Percentiles rank a stretch among this genome's conserved stretches.
phyloP scores from a whole-genome alignment of 2,888 invertebrate species.

The Catocala fraxini region DNA sequence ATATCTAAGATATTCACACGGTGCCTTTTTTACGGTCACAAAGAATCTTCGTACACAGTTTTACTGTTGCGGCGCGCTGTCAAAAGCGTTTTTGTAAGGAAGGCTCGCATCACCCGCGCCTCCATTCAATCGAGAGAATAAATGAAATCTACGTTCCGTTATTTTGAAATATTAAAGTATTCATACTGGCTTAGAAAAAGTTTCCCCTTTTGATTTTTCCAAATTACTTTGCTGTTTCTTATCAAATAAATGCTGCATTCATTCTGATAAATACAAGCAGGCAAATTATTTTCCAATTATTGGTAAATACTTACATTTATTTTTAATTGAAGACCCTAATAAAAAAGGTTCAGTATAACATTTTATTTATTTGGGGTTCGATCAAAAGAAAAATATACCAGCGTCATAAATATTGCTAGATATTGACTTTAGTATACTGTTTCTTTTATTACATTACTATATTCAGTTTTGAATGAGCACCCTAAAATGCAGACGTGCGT shows the following conservation, averaged over 20 bases:
- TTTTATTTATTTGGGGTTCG: too few species aligned
- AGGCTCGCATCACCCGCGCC: constrained; percentile 57
- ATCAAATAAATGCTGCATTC: not conserved
- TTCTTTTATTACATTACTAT: too few species aligned
- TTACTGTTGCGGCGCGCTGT: constrained; percentile 61
- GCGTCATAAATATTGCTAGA: too few species aligned
- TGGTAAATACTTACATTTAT: too few species aligned
- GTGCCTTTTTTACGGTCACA: constrained; percentile 65
- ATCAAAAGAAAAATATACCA: too few species aligned
- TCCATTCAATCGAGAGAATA: constrained; percentile 70
- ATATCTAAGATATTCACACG: constrained; percentile 68
- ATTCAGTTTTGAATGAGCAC: too few species aligned
- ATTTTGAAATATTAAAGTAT: constrained; percentile 54
- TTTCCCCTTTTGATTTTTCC: constrained; percentile 23
- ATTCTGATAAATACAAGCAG: not conserved
- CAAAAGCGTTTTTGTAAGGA: constrained; percentile 73
- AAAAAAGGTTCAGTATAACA: not conserved
- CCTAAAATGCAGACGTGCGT: too few species aligned
- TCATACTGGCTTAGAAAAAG: constrained; percentile 17
- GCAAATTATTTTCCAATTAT: not conserved
- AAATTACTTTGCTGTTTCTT: constrained; percentile 33
- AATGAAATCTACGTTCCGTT: constrained; percentile 71
- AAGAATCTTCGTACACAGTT: constrained; percentile 70
- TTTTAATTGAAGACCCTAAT: not conserved
- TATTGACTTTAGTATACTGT: too few species aligned